Percentiles rank a stretch among this genome's conserved stretches.
phyloP scores from a whole-genome alignment of 2,113 vertebrate genomes.

The Myotis brandtii region DNA sequence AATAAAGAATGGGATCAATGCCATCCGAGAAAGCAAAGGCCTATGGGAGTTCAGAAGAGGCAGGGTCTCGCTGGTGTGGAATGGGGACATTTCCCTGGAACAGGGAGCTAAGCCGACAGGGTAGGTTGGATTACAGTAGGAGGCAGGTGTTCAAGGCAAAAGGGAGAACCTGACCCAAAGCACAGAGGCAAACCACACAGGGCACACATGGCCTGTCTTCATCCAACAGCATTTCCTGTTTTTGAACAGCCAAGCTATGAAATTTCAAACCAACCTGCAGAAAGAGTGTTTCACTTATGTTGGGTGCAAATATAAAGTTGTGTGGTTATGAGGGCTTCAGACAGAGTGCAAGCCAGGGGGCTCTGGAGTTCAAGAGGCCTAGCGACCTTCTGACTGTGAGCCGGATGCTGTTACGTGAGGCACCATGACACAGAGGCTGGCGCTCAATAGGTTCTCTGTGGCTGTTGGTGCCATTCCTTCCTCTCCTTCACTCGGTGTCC shows the following conservation, averaged over 20 bases:
- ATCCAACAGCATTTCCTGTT: not conserved
- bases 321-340: not conserved
- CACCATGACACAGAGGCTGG: not conserved
- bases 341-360: not conserved
- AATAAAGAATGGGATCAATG: not conserved
- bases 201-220: not conserved
- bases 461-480: not conserved
- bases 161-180: not conserved
- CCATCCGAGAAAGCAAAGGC: not conserved
- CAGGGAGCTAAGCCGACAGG: not conserved
- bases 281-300: not conserved
- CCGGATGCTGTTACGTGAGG: not conserved
- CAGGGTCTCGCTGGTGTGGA: not conserved
- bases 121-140: not conserved
- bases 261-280: not conserved
- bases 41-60: not conserved
- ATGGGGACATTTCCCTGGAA: not conserved
- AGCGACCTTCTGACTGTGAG: not conserved
- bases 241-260: not conserved
- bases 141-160: not conserved
- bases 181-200: not conserved
- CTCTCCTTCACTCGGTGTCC: not conserved
- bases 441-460: fast-evolving
- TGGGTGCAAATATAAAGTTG: not conserved
- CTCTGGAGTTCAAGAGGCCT: not conserved